phyloP scores from a whole-genome alignment of 1,140 invertebrate genomes.

The Calosoma granatense region DNA sequence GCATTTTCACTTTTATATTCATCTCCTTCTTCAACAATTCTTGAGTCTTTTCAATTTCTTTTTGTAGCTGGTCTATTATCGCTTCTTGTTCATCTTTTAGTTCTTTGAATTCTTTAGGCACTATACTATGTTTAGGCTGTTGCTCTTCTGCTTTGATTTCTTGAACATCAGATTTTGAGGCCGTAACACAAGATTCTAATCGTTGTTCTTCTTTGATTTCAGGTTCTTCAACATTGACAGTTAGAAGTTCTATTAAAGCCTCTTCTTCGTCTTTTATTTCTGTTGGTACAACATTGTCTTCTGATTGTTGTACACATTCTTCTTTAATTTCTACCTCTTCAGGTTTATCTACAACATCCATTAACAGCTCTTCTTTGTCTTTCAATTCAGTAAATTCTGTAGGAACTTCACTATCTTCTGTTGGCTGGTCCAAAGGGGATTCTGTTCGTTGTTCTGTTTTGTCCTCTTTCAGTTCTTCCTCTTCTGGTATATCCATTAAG shows the following conservation, averaged over 20 bases:
- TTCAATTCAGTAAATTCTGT: not conserved
- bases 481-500: not conserved
- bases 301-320: not conserved
- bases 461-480: not conserved
- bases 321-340: not conserved
- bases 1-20: no score
- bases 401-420: no score
- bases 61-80: no score
- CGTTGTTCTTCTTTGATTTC: not conserved
- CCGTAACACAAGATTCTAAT: not conserved
- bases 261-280: not conserved
- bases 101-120: not conserved
- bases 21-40: no score
- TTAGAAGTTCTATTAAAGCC: not conserved
- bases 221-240: not conserved
- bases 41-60: no score
- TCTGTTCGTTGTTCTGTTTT: not conserved
- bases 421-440: no score
- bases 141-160: not conserved
- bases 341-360: not conserved
- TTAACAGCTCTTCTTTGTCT: not conserved
- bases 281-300: not conserved
- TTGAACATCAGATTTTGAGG: not conserved
- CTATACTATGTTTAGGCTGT: not conserved
- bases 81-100: not conserved